These are phyloP conservation scores for Myodes glareolus DNA, from an alignment of 2,113 vertebrate species.

Conservation along the genomic window DNA sequence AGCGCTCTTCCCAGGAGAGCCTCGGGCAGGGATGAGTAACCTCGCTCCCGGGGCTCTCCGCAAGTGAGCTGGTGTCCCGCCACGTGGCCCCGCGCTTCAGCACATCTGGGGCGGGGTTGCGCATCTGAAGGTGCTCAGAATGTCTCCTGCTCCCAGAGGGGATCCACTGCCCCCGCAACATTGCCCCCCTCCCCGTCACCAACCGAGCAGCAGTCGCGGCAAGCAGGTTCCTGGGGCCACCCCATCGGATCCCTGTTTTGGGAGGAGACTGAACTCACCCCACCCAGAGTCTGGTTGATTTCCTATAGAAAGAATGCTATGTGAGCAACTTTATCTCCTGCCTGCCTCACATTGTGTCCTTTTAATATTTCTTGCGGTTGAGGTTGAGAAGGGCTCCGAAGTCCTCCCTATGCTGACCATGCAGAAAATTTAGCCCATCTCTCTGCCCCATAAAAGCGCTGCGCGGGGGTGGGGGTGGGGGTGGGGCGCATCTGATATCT, in stretches of 20 bases:
- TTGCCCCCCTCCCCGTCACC: neutral
- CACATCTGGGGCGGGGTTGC: neutral
- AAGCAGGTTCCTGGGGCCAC: fast-evolving
- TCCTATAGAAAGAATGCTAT: neutral
- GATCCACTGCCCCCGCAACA: neutral
- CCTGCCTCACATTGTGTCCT: neutral
- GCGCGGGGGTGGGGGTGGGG: neutral
- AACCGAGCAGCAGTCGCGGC: neutral
- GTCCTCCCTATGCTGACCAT: neutral
- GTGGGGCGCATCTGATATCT: too few relatives aligned
- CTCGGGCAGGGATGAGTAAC: slow-evolving; percentile 54
- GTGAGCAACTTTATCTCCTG: neutral
- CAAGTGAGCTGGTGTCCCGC: neutral
- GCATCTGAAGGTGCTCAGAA: neutral
- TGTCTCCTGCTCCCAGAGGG: neutral
- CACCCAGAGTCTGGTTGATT: neutral
- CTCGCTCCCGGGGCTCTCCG: neutral
- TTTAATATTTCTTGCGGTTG: neutral
- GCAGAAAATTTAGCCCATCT: neutral
- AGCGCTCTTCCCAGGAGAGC: neutral
- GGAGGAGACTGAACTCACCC: neutral
- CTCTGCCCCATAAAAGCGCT: neutral
- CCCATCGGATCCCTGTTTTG: neutral
- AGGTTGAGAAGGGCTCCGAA: neutral
- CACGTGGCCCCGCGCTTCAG: neutral